Percentiles rank a stretch among this genome's conserved stretches.
Conservation (phyloP, 1,140 invertebrate species). For the Trinorchestia longiramus region DNA sequence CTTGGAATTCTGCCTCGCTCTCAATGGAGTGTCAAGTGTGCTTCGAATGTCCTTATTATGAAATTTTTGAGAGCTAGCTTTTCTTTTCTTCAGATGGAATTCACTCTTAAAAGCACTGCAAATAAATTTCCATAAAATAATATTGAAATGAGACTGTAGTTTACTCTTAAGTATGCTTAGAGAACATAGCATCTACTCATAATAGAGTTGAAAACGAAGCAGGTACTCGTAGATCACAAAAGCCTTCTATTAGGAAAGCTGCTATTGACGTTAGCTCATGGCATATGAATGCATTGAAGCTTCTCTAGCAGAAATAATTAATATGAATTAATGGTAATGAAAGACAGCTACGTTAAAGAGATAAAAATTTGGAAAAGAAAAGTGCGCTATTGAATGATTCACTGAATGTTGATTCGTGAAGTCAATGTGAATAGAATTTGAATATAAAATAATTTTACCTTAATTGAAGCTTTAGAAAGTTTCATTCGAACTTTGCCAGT, state of each 20-base stretch:
- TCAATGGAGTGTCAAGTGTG: no score
- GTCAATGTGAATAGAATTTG: not conserved
- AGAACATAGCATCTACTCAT: no score
- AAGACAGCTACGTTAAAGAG: not conserved
- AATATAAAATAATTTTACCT: not conserved
- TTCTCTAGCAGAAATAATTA: not conserved
- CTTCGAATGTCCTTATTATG: no score
- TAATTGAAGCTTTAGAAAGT: not conserved
- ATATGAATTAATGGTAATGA: not conserved
- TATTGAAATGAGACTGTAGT: not conserved
- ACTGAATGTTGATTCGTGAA: not conserved
- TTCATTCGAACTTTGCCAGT: not conserved
- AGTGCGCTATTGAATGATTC: not conserved
- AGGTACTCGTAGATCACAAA: not conserved
- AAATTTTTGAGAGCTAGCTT: no score
- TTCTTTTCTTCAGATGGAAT: no score
- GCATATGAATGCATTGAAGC: not conserved
- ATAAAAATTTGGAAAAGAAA: not conserved
- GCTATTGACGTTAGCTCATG: not conserved
- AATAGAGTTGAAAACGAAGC: not conserved
- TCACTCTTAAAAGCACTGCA: not conserved
- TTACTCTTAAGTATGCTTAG: not conserved
- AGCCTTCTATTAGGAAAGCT: not conserved
- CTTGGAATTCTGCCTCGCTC: no score
- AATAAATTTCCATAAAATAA: not conserved